A percentile compares a stretch with the other conserved stretches of the same genome.
phyloP scores from a whole-genome alignment of 2,113 vertebrate genomes.

The Crocuta crocuta region DNA sequence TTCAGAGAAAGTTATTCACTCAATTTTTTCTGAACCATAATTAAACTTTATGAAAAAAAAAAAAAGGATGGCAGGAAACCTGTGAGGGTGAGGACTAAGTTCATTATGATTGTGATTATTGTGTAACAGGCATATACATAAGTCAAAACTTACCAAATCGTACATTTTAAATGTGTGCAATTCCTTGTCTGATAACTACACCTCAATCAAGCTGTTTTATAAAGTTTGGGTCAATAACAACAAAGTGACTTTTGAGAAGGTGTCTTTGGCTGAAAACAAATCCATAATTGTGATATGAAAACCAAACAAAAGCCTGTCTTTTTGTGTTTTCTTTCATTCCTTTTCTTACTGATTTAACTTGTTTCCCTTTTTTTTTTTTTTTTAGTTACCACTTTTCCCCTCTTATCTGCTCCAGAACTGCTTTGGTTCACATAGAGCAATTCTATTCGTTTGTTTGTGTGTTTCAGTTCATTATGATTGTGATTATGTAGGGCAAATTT shows the following conservation, averaged over 20 bases:
- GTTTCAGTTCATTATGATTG: neutral
- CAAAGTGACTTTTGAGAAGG: neutral
- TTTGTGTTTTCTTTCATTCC: neutral
- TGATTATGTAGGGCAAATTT: neutral
- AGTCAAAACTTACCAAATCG: neutral
- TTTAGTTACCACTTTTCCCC: neutral
- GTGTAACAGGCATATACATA: neutral
- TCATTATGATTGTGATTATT: neutral
- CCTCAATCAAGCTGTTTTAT: neutral
- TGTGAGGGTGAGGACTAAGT: neutral
- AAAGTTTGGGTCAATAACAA: neutral
- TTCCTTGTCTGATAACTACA: neutral
- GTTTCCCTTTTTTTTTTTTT: too few relatives aligned
- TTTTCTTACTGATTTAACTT: neutral
- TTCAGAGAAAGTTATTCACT: slow-evolving; percentile 78
- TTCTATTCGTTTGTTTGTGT: neutral
- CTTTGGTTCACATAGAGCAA: neutral
- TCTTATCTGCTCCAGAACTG: neutral
- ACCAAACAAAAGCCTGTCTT: neutral
- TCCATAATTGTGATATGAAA: neutral
- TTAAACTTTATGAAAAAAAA: slow-evolving; percentile 80
- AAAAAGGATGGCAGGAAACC: neutral
- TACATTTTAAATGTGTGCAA: neutral
- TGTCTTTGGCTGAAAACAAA: neutral
- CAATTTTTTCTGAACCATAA: slow-evolving; percentile 76